These are phyloP conservation scores for Corapipo altera DNA, from an alignment of 2,113 vertebrate genomes.

Conservation along the genomic window DNA sequence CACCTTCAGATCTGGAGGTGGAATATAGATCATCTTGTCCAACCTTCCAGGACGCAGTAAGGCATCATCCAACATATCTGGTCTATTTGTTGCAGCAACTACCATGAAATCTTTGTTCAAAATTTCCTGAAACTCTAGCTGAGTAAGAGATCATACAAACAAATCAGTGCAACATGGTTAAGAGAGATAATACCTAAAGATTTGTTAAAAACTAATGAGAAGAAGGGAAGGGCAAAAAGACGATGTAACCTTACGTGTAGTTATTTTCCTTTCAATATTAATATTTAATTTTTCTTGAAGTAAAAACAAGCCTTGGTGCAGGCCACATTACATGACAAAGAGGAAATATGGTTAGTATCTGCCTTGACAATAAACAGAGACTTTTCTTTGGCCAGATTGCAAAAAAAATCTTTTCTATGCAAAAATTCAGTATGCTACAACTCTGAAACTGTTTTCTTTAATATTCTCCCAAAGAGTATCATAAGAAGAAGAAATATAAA, in stretches of 20 bases:
- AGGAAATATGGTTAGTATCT: neutral
- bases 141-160: neutral
- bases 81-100: constrained; percentile 93
- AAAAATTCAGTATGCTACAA: neutral
- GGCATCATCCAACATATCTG: constrained; percentile 88
- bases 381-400: neutral
- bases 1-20: constrained; percentile 90
- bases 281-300: neutral
- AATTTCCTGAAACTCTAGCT: constrained; percentile 84
- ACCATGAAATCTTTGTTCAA: constrained; percentile 87
- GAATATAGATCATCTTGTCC: constrained; percentile 89
- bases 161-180: neutral
- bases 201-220: neutral
- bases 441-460: neutral
- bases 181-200: neutral
- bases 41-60: constrained; percentile 91
- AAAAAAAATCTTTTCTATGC: neutral
- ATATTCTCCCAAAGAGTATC: neutral
- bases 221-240: neutral
- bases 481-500: neutral
- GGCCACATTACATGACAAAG: neutral
- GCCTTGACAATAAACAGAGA: neutral
- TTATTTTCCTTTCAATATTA: neutral
- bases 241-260: neutral
- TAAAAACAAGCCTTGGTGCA: neutral